Evolutionary conservation across 1,140 invertebrate species (phyloP).

Genomic region (Ephestia elutella): DNA sequence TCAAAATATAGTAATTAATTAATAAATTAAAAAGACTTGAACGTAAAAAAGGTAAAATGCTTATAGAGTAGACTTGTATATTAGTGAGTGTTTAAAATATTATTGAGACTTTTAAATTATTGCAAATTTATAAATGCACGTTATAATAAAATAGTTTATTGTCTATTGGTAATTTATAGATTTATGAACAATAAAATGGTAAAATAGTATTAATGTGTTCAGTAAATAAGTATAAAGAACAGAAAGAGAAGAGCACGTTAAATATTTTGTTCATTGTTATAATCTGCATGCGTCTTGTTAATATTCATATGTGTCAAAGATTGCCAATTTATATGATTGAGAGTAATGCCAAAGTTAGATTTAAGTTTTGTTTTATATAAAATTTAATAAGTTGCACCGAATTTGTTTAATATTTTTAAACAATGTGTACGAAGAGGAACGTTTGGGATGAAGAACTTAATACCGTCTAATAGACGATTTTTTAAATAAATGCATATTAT

Average conservation of each 20-base stretch:
- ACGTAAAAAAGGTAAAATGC: constrained; percentile 51
- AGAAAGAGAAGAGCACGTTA: background rate
- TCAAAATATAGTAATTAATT: constrained; percentile 65
- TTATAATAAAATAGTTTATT: constrained; percentile 37
- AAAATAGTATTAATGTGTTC: constrained; percentile 29
- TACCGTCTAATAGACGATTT: constrained; percentile 24
- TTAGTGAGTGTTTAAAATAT: constrained; percentile 46
- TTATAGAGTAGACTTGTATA: constrained; percentile 56
- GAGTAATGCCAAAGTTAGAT: constrained; percentile 16
- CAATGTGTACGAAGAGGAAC: background rate
- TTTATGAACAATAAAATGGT: constrained; percentile 30
- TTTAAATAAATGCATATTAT: constrained; percentile 40
- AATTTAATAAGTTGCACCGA: constrained; percentile 5
- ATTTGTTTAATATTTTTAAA: background rate
- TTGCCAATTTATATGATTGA: constrained; percentile 4
- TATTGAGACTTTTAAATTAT: constrained; percentile 29
- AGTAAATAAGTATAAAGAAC: constrained; percentile 24
- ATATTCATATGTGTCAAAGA: background rate
- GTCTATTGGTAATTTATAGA: constrained; percentile 41
- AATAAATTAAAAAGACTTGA: constrained; percentile 66
- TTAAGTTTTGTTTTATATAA: background rate
- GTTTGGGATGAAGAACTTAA: constrained; percentile 6
- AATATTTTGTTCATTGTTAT: background rate
- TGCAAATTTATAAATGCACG: constrained; percentile 45
- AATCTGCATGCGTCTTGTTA: background rate